Conservation (phyloP, 2,113 vertebrate genomes). For the Turdus rufiventris region DNA sequence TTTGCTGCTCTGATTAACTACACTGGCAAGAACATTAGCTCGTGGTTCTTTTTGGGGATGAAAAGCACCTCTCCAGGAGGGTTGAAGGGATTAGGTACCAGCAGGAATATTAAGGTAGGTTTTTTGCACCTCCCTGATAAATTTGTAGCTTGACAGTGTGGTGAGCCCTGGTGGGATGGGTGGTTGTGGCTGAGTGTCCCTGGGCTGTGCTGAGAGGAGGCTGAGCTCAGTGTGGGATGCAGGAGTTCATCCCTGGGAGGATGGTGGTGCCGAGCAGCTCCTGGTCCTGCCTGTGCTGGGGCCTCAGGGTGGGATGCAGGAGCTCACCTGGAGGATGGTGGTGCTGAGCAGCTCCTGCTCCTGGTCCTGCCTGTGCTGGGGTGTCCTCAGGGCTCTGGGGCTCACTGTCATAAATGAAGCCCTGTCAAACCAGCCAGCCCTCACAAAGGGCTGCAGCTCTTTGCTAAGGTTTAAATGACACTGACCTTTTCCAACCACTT, state of each 20-base stretch:
- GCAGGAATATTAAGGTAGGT: constrained; percentile 19
- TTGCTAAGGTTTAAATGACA: not conserved
- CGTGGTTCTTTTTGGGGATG: constrained; percentile 9
- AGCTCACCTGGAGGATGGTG: not conserved
- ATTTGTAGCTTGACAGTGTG: not conserved
- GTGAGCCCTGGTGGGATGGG: not conserved
- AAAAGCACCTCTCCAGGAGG: not conserved
- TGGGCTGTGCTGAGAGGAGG: not conserved
- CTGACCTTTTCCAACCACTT: not conserved
- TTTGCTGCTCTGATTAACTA: constrained; percentile 52
- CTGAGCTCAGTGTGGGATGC: fast-evolving
- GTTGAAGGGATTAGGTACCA: not conserved
- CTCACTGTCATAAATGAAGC: not conserved
- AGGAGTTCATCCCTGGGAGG: not conserved
- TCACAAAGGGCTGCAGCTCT: not conserved
- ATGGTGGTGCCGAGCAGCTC: fast-evolving
- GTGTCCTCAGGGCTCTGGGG: not conserved
- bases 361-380: fast-evolving
- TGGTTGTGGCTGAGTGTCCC: not conserved
- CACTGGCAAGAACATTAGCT: constrained; percentile 6
- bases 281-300: fast-evolving
- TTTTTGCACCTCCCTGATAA: not conserved
- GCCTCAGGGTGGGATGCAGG: not conserved
- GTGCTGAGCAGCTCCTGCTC: not conserved
- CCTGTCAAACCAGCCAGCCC: not conserved